These are phyloP conservation scores for Bombus confusus DNA, from an alignment of 1,140 invertebrate species.

Conservation along the genomic window DNA sequence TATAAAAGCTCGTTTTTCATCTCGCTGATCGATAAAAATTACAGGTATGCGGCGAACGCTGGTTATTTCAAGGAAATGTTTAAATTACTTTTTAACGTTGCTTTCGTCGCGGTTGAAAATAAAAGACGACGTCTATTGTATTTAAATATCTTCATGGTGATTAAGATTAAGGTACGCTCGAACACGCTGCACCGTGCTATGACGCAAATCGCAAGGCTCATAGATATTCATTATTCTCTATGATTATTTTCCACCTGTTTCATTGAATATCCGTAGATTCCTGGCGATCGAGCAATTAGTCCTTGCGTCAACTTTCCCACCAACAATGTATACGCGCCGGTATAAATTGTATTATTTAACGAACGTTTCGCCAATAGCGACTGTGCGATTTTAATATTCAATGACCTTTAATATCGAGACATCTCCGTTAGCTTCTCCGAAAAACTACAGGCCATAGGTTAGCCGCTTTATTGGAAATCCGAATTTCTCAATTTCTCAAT, in stretches of 20 bases:
- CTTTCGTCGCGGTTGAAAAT: too few species aligned
- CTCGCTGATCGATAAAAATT: neutral
- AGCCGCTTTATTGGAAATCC: too few species aligned
- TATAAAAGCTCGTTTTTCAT: neutral
- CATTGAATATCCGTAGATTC: neutral
- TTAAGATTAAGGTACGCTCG: neutral
- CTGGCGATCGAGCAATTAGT: neutral
- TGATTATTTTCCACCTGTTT: neutral
- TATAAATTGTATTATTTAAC: neutral
- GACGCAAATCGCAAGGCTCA: neutral
- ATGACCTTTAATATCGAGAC: too few species aligned
- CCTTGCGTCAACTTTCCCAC: neutral
- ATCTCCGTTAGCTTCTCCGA: too few species aligned
- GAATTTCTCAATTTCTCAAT: too few species aligned
- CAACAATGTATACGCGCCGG: neutral
- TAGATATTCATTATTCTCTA: neutral
- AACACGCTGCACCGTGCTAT: rapidly evolving
- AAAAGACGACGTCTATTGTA: too few species aligned
- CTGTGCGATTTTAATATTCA: too few species aligned
- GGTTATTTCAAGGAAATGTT: neutral
- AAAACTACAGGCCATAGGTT: too few species aligned
- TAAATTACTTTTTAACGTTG: too few species aligned
- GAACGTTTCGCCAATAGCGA: neutral
- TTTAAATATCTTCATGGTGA: neutral
- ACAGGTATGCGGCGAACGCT: neutral